Percentiles rank a stretch among this genome's conserved stretches.
Conservation (phyloP, 2,797 vertebrate genomes). For the Pseudocheirus occidentalis region DNA sequence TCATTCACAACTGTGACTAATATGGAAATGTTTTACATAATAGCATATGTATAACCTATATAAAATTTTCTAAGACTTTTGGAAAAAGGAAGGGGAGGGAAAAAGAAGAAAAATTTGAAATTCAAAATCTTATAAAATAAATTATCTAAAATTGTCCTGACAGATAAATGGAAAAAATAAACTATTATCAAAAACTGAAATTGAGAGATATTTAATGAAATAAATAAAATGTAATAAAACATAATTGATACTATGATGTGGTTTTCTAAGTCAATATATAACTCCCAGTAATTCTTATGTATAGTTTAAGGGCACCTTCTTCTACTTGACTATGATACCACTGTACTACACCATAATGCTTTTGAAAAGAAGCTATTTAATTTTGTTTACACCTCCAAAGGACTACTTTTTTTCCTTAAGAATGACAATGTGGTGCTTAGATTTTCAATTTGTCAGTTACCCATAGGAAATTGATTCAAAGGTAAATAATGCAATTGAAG, state of each 20-base stretch:
- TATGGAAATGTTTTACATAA: neutral
- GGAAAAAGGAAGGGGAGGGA: too few species aligned
- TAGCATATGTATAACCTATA: neutral
- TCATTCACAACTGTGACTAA: neutral
- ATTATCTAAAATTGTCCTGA: too few species aligned
- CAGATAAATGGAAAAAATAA: neutral
- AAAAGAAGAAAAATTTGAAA: too few species aligned
- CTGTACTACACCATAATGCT: neutral
- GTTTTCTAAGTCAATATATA: neutral
- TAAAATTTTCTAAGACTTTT: too few species aligned
- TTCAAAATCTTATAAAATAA: too few species aligned
- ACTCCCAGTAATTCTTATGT: neutral
- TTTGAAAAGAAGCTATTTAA: slow-evolving; percentile 48
- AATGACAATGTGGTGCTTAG: slow-evolving; percentile 69
- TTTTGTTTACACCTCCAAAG: slow-evolving; percentile 61
- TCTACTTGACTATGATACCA: neutral
- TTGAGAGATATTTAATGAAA: neutral
- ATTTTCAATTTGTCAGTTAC: slow-evolving; percentile 73
- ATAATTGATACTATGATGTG: neutral
- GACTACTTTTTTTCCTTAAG: slow-evolving; percentile 39
- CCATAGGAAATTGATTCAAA: slow-evolving; percentile 78
- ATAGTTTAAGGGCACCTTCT: neutral
- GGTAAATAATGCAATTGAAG: slow-evolving; percentile 67
- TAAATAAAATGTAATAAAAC: neutral
- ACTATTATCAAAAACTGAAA: neutral